A percentile compares a stretch with the other conserved stretches of the same genome.
phyloP scores from a whole-genome alignment of 2,113 vertebrate species.

The Dicerorhinus sumatrensis region DNA sequence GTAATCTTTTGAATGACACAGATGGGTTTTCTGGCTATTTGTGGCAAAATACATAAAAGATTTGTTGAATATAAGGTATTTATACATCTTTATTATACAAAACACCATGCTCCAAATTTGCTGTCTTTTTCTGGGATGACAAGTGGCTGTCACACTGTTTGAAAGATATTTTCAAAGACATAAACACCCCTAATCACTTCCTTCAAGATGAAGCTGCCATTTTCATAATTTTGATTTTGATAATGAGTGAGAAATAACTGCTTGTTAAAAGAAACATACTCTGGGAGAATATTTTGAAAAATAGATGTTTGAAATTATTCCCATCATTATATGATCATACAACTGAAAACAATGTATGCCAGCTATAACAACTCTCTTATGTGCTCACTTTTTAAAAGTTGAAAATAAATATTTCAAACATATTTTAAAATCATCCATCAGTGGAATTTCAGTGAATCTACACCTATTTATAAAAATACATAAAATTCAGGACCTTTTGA shows the following conservation, averaged over 20 bases:
- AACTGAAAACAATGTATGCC: not conserved
- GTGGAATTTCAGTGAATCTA: not conserved
- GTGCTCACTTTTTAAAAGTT: not conserved
- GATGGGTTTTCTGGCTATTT: not conserved
- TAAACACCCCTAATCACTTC: not conserved
- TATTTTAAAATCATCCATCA: not conserved
- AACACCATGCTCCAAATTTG: not conserved
- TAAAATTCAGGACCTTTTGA: not conserved
- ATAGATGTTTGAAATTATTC: not conserved
- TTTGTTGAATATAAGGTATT: not conserved
- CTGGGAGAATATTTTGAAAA: not conserved
- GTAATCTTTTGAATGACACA: not conserved
- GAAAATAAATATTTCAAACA: conserved; percentile 30
- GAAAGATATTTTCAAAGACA: conserved; percentile 29
- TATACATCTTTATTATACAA: not conserved
- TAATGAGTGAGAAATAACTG: not conserved
- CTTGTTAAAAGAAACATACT: conserved; percentile 17
- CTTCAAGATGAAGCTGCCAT: not conserved
- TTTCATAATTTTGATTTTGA: conserved; percentile 43
- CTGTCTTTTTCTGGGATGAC: not conserved
- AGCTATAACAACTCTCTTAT: not conserved
- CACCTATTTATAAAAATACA: not conserved
- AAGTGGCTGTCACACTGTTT: not conserved
- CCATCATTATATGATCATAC: not conserved
- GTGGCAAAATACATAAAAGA: not conserved